Base-by-base conservation (phyloP, 1,140 invertebrate species). In the Neodiprion virginianus region DNA sequence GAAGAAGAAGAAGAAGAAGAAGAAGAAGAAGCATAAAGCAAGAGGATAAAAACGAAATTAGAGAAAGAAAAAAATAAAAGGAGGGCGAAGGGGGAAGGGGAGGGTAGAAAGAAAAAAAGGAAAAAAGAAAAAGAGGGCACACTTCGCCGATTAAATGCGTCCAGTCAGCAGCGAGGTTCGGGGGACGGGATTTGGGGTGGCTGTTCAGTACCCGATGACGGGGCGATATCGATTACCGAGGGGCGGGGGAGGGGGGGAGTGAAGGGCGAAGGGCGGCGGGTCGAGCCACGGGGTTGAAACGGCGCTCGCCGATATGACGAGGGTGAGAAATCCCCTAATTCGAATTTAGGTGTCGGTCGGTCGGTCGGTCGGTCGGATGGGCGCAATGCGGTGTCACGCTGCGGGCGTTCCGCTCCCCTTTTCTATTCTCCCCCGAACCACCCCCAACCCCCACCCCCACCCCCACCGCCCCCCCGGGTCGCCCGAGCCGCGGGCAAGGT, bases 361-460 rank as follows among this genome's bases (percentile, higher is more conserved):
- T 80, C 84, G 84, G 81, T 82, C 84, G 85, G 85, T 84, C 85
- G 84, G 81, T 83, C 84, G 85, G 85, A 84, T 86, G 85, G 84
- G 83, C 83, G 85, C 85, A 86, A 84, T 86, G 85, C 85, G 83
- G 85, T 86, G 85, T 84, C 82, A 85, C 81, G 81, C 83, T 85
- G 85, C 84, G 81, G 84, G 82, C 80, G 81, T 81, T 83, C 77
- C 48, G 21, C 10, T 14, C 82, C 80, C 80, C 77, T 77, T 23
- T 79, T 78, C 77, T 81, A 75, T 21, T 21, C 17, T 21, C 17
- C 17, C 17, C 17, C 17, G 17, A 21, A 21, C 17, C 28, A 40
- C 28, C 28, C 28, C 28, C 28, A 40, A 1, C 28, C 28, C 28
- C 5, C 28, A 40, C 5, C 5, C 5, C 28, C 28, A 40, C 28